Evolutionary conservation across 2,797 vertebrate species (phyloP).

Genomic region (Thripadectes ignobilis): DNA sequence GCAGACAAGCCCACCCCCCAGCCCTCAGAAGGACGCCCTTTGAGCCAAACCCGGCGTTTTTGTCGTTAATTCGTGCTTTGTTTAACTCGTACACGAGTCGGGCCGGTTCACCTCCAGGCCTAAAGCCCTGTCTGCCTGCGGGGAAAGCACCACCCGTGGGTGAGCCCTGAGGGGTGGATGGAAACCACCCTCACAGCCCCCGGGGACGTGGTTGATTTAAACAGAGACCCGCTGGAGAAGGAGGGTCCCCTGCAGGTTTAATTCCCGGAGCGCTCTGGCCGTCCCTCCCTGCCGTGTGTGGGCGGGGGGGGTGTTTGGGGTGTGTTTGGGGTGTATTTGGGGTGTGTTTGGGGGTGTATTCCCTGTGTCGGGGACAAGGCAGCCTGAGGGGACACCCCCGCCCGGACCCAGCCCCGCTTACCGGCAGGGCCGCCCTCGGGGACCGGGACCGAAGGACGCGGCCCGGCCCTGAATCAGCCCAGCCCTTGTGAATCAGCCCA

Average conservation of each 20-base stretch:
- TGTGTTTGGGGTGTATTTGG: not conserved
- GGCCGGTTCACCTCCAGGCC: not conserved
- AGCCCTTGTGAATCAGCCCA: too few relatives aligned
- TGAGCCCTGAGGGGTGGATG: not conserved
- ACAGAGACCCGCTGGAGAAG: not conserved
- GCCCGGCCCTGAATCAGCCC: too few relatives aligned
- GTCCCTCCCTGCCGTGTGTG: not conserved
- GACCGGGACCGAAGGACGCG: not conserved
- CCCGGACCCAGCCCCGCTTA: not conserved
- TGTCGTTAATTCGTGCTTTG: rapidly evolving
- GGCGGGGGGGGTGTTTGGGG: too few relatives aligned
- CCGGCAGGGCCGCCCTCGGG: not conserved
- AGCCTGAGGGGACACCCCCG: not conserved
- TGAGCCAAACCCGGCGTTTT: not conserved
- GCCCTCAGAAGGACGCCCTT: not conserved
- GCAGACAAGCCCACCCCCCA: rapidly evolving
- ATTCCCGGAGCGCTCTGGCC: not conserved
- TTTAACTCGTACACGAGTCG: rapidly evolving
- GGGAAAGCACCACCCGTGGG: too few relatives aligned
- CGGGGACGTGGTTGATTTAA: rapidly evolving
- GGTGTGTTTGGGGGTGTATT: too few relatives aligned
- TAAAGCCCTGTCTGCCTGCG: not conserved
- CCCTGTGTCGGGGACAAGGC: too few relatives aligned
- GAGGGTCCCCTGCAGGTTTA: rapidly evolving
- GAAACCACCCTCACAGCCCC: not conserved